phyloP scores from a whole-genome alignment of 2,113 vertebrate genomes.

The Brienomyrus brachyistius region DNA sequence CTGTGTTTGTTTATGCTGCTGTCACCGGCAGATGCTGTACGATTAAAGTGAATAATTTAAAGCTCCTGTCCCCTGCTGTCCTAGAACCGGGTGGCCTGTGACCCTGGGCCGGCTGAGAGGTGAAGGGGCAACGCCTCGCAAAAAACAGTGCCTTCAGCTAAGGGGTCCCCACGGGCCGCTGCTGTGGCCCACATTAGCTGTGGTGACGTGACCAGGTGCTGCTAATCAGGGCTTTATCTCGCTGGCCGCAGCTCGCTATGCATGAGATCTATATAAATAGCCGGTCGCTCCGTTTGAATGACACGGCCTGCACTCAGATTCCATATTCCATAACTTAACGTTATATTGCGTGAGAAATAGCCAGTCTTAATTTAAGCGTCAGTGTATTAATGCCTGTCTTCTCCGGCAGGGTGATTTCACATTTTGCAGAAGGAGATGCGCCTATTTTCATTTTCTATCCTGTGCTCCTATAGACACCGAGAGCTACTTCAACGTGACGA shows the following conservation, averaged over 20 bases:
- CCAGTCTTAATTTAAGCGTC: not conserved
- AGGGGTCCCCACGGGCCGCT: not conserved
- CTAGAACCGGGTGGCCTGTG: not conserved
- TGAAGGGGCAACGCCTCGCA: slow-evolving; percentile 1
- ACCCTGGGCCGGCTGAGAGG: not conserved
- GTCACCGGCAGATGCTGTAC: not conserved
- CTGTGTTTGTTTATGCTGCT: slow-evolving; percentile 15
- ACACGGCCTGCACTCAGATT: not conserved
- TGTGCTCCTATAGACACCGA: not conserved
- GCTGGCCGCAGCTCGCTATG: not conserved
- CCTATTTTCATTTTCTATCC: not conserved
- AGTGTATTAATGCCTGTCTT: not conserved
- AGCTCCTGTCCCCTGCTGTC: not conserved
- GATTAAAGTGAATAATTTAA: slow-evolving; percentile 20
- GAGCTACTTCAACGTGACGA: not conserved
- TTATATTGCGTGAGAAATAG: no score
- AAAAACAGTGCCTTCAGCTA: not conserved
- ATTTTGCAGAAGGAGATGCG: not conserved
- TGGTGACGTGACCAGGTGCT: not conserved
- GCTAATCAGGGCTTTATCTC: not conserved
- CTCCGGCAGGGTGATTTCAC: not conserved
- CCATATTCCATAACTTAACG: not conserved
- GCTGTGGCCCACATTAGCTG: not conserved
- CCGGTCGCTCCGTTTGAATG: not conserved
- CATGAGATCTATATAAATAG: not conserved